Conservation (phyloP, 2,797 vertebrate species). For the Lacerta agilis region DNA sequence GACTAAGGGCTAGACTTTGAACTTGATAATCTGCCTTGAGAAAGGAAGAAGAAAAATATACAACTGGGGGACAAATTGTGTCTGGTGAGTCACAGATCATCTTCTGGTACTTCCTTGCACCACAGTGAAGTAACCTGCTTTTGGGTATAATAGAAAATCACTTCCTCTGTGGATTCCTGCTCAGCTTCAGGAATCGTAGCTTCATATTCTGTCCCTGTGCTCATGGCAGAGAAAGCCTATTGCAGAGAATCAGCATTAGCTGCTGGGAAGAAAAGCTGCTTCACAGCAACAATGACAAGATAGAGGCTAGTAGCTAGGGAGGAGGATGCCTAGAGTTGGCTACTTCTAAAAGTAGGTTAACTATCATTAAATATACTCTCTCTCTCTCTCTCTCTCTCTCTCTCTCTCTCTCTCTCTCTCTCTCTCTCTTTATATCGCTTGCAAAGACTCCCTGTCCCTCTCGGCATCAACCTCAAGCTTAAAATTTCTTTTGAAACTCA, state of each 20-base stretch:
- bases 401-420: too few relatives aligned
- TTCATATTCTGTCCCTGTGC: constrained; percentile 6
- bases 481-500: background rate
- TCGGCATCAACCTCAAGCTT: background rate
- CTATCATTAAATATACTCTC: background rate
- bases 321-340: background rate
- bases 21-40: constrained; percentile 22
- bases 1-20: constrained; percentile 26
- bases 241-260: constrained; percentile 11
- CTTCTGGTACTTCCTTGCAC: constrained; percentile 19
- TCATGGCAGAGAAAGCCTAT: constrained; percentile 14
- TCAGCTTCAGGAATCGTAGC: constrained; percentile 23
- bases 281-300: constrained; percentile 10
- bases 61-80: constrained; percentile 23
- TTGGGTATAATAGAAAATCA: constrained; percentile 26
- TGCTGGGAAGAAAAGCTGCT: constrained; percentile 16
- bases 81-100: constrained; percentile 20
- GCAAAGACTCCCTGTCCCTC: too few relatives aligned
- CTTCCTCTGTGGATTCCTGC: constrained; percentile 5
- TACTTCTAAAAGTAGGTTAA: constrained; percentile 5
- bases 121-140: constrained; percentile 27
- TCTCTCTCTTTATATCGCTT: background rate
- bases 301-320: background rate
- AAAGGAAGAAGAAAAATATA: background rate
- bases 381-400: background rate